These are phyloP conservation scores for Bellardia bayeri DNA, from an alignment of 2,888 invertebrate genomes.

Conservation along the genomic window DNA sequence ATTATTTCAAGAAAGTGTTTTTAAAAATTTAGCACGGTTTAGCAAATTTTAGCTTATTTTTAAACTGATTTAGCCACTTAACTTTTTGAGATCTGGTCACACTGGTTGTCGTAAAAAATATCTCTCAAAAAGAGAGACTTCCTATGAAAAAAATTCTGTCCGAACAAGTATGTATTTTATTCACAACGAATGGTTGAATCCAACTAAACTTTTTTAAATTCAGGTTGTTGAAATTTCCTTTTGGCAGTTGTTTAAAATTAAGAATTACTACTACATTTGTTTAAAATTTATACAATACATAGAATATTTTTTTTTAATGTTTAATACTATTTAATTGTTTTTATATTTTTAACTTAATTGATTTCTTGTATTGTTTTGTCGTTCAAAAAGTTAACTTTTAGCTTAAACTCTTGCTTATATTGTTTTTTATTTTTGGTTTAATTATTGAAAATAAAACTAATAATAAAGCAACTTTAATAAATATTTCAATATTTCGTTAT, in stretches of 20 bases:
- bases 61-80: too few relatives aligned
- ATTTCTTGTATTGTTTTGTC: constrained; percentile 13
- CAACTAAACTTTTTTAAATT: neutral
- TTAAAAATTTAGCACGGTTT: too few relatives aligned
- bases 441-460: neutral
- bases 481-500: neutral
- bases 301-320: neutral
- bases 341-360: constrained; percentile 3
- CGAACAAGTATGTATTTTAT: too few relatives aligned
- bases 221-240: too few relatives aligned
- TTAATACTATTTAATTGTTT: constrained; percentile 4
- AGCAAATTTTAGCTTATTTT: too few relatives aligned
- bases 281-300: constrained; percentile 13
- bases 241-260: neutral
- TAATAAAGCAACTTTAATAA: neutral
- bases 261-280: neutral
- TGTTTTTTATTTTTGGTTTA: neutral
- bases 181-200: too few relatives aligned
- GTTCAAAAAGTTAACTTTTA: constrained; percentile 27
- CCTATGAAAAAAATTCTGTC: too few relatives aligned
- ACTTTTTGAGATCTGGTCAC: too few relatives aligned
- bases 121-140: too few relatives aligned
- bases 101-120: too few relatives aligned
- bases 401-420: neutral
- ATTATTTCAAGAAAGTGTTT: too few relatives aligned